A percentile compares a stretch with the other conserved stretches of the same genome.
These are phyloP conservation scores for Pocillopora meandrina DNA, from an alignment of 92 coral and sea anemone genomes.

Conservation along the genomic window DNA sequence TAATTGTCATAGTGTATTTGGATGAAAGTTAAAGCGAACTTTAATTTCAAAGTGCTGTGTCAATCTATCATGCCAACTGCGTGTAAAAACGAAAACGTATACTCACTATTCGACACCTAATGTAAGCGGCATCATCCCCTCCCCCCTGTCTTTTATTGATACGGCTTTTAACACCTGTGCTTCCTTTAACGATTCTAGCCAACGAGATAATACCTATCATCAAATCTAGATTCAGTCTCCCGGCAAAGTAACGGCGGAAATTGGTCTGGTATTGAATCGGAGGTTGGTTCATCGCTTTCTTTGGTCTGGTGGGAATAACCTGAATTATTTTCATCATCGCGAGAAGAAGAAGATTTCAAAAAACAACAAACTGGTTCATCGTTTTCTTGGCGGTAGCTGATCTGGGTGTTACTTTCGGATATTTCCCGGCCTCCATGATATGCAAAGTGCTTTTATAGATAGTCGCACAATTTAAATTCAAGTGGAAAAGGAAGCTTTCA, in stretches of 20 bases:
- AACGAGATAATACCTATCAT: too few species aligned
- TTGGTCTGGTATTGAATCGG: constrained; percentile 30
- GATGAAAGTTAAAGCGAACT: too few species aligned
- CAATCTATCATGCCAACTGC: too few species aligned
- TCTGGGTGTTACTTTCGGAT: too few species aligned
- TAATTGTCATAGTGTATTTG: too few species aligned
- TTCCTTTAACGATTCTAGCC: too few species aligned
- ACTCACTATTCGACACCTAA: too few species aligned
- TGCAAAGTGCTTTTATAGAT: constrained; percentile 14
- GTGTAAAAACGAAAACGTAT: too few species aligned
- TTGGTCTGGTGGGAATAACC: constrained; percentile 18
- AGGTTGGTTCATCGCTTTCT: constrained; percentile 18
- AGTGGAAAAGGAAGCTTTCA: too few species aligned
- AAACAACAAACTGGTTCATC: constrained; percentile 29
- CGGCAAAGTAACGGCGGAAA: neutral
- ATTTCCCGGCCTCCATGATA: constrained; percentile 21
- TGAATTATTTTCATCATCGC: constrained; percentile 27
- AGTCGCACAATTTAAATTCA: too few species aligned
- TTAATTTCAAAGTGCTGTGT: too few species aligned
- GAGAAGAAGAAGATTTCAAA: constrained; percentile 5
- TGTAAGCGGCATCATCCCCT: too few species aligned
- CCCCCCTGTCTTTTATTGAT: neutral
- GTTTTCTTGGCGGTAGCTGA: constrained; percentile 28
- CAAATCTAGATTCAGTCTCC: neutral
- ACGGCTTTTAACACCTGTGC: neutral